Percentiles rank a stretch among this genome's conserved stretches.
These are phyloP conservation scores for Trachelus troglodyta DNA, from an alignment of 2,888 invertebrate genomes.

Conservation along the genomic window DNA sequence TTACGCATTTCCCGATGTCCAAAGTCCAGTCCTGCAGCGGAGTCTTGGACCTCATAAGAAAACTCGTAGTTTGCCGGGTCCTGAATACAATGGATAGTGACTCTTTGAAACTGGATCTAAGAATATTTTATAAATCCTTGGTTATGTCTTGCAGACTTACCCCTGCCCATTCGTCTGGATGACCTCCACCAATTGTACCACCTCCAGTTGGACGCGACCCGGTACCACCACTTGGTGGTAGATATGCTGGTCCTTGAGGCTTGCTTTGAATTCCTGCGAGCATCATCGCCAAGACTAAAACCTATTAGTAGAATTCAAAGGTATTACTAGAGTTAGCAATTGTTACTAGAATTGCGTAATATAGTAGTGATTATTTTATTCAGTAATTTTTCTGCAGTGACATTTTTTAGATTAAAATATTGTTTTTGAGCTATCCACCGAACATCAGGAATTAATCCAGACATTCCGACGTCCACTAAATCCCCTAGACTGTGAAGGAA, in stretches of 20 bases:
- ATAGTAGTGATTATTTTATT: too few species aligned
- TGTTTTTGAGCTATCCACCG: background rate
- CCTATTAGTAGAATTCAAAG: conserved; percentile 25
- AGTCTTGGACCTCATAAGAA: conserved; percentile 74
- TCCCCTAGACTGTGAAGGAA: background rate
- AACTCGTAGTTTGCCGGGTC: conserved; percentile 75
- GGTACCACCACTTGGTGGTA: conserved; percentile 68
- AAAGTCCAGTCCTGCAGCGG: conserved; percentile 71
- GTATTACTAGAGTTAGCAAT: background rate
- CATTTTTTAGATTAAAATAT: background rate
- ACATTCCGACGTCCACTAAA: background rate
- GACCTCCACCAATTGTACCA: conserved; percentile 46
- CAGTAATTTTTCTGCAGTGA: conserved; percentile 12
- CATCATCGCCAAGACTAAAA: conserved; percentile 50
- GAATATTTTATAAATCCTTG: background rate
- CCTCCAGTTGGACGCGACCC: conserved; percentile 29
- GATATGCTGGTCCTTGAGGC: conserved; percentile 68
- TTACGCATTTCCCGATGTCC: conserved; percentile 75
- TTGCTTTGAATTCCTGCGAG: conserved; percentile 65
- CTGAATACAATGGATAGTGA: conserved; percentile 51
- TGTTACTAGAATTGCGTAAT: background rate
- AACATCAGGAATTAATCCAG: background rate
- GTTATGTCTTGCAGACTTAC: conserved; percentile 41
- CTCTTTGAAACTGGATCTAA: background rate
- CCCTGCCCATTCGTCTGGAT: conserved; percentile 65